These are phyloP conservation scores for Miltochrista miniata DNA, from an alignment of 2,888 invertebrate genomes.

Conservation along the genomic window DNA sequence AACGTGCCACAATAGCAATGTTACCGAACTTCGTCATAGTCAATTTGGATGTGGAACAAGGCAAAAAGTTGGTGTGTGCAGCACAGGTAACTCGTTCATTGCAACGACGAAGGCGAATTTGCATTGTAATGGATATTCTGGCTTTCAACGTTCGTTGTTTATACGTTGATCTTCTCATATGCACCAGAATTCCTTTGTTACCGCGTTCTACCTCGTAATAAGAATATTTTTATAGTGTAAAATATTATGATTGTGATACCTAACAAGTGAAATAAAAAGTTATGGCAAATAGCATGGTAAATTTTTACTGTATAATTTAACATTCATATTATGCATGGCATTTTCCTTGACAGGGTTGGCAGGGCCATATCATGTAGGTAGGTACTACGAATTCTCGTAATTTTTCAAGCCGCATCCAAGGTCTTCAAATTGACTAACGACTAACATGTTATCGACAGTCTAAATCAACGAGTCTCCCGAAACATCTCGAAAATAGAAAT, in stretches of 20 bases:
- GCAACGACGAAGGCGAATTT: conserved; percentile 67
- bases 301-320: too few relatives aligned
- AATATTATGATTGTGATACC: conserved; percentile 18
- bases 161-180: conserved; percentile 57
- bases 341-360: too few relatives aligned
- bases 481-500: too few relatives aligned
- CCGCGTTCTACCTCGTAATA: conserved; percentile 17
- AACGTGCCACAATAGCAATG: conserved; percentile 27
- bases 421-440: too few relatives aligned
- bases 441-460: too few relatives aligned
- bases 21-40: conserved; percentile 60
- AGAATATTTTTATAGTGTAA: conserved; percentile 6
- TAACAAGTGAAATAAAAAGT: not conserved
- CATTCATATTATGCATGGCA: too few relatives aligned
- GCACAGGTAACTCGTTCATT: conserved; percentile 66
- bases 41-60: conserved; percentile 60
- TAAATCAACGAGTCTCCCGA: too few relatives aligned
- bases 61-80: conserved; percentile 67
- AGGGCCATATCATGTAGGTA: too few relatives aligned
- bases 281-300: too few relatives aligned
- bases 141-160: conserved; percentile 54
- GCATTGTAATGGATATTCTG: conserved; percentile 76
- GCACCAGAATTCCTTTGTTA: conserved; percentile 47
- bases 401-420: too few relatives aligned
- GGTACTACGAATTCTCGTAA: too few relatives aligned